Evolutionary conservation across 1,140 invertebrate species (phyloP).

Genomic region (Polypedilum pembai): DNA sequence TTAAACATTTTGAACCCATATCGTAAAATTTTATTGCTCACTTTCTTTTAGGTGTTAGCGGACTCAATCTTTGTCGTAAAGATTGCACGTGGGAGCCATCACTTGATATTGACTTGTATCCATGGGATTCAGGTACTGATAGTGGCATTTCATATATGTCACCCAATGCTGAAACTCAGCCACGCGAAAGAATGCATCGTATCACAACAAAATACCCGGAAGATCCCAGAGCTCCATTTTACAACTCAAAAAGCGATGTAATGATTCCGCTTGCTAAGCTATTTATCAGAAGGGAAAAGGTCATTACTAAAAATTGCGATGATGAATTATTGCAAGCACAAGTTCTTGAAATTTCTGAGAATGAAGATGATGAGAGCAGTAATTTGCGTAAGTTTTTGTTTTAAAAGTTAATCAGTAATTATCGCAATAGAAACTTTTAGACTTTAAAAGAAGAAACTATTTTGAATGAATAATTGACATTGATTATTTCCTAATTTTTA

Average conservation of each 20-base stretch:
- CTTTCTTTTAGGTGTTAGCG: conserved; percentile 80
- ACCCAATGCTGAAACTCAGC: conserved; percentile 74
- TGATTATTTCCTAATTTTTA: too few species aligned
- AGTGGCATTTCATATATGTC: conserved; percentile 89
- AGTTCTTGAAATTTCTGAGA: conserved; percentile 58
- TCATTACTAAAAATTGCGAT: conserved; percentile 64
- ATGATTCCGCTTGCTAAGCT: conserved; percentile 76
- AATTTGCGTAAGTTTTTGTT: conserved; percentile 22
- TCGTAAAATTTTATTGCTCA: conserved; percentile 2
- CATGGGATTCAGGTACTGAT: conserved; percentile 92
- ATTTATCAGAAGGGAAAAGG: conserved; percentile 61
- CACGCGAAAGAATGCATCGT: conserved; percentile 77
- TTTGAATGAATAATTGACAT: too few species aligned
- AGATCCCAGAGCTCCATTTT: conserved; percentile 85
- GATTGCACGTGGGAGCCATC: conserved; percentile 83
- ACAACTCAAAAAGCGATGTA: conserved; percentile 61
- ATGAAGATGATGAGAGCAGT: conserved; percentile 57
- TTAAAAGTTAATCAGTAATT: too few species aligned
- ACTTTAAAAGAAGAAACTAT: too few species aligned
- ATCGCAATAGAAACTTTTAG: too few species aligned
- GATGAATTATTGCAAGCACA: conserved; percentile 54
- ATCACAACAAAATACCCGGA: conserved; percentile 84
- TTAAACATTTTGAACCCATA: neutral
- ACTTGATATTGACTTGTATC: conserved; percentile 75
- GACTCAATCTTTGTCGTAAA: conserved; percentile 75